These are phyloP conservation scores for Protonibea diacanthus DNA, from an alignment of 2,797 vertebrate genomes.

Conservation along the genomic window DNA sequence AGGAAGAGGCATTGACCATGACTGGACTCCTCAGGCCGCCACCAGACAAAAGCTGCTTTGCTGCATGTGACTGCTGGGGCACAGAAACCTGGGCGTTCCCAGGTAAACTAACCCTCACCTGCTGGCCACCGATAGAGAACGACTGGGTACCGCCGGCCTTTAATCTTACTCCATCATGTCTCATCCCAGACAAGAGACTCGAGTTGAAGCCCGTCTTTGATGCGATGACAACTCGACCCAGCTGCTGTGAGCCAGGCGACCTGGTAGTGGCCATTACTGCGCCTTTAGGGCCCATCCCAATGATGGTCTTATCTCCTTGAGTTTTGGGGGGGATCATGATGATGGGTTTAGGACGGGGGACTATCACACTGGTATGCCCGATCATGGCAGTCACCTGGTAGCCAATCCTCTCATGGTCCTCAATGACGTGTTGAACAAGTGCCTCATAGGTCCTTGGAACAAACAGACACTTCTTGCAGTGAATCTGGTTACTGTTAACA, in stretches of 20 bases:
- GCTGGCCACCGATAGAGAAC: constrained; percentile 86
- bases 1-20: constrained; percentile 84
- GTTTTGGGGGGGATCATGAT: constrained; percentile 90
- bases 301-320: constrained; percentile 92
- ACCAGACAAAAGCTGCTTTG: constrained; percentile 91
- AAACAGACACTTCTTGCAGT: constrained; percentile 99
- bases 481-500: constrained; percentile 89
- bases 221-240: constrained; percentile 90
- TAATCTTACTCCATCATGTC: constrained; percentile 90
- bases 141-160: constrained; percentile 88
- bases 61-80: constrained; percentile 92
- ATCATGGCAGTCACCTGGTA: constrained; percentile 99
- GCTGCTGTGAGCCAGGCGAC: constrained; percentile 91
- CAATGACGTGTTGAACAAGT: constrained; percentile 98
- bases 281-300: constrained; percentile 94
- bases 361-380: constrained; percentile 97
- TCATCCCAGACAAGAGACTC: constrained; percentile 90
- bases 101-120: constrained; percentile 88
- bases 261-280: constrained; percentile 87
- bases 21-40: constrained; percentile 88
- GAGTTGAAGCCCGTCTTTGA: constrained; percentile 91
- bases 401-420: constrained; percentile 97
- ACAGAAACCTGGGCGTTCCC: constrained; percentile 92
- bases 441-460: constrained; percentile 98
- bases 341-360: constrained; percentile 94